These are phyloP conservation scores for Gymnarchus niloticus DNA, from an alignment of 2,113 vertebrate species.

Conservation along the genomic window DNA sequence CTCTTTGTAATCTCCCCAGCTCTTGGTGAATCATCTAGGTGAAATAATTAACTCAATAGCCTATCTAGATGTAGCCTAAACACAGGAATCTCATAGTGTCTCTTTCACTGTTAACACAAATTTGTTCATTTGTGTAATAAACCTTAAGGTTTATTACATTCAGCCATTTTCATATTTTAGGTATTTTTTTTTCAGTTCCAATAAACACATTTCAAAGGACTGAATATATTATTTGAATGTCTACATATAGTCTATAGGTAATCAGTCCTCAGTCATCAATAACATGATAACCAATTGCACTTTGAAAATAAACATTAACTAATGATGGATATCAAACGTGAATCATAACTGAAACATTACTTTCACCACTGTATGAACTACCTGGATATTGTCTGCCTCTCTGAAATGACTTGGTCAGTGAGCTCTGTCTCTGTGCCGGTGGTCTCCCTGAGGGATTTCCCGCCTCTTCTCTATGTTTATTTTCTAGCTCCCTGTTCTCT, in stretches of 20 bases:
- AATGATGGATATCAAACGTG: conserved; percentile 3
- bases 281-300: conserved; percentile 18
- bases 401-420: conserved; percentile 3
- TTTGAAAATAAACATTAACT: not conserved
- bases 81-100: conserved; percentile 17
- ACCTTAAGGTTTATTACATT: too few species aligned
- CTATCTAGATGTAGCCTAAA: conserved; percentile 21
- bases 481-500: too few species aligned
- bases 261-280: conserved; percentile 16
- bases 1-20: conserved; percentile 30
- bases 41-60: conserved; percentile 11
- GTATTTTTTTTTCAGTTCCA: too few species aligned
- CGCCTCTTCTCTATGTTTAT: too few species aligned
- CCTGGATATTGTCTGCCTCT: conserved; percentile 14
- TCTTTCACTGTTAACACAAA: conserved; percentile 22
- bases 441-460: too few species aligned
- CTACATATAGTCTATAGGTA: conserved; percentile 24
- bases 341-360: conserved; percentile 19
- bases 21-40: conserved; percentile 32
- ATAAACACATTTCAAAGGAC: too few species aligned
- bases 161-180: conserved; percentile 13
- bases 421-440: not conserved
- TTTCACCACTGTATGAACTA: conserved; percentile 4
- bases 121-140: too few species aligned
- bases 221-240: too few species aligned